Evolutionary conservation across 2,113 vertebrate genomes (phyloP), one percentile per base, ranked within the genome.

Genomic region (Elaphurus davidianus): DNA sequence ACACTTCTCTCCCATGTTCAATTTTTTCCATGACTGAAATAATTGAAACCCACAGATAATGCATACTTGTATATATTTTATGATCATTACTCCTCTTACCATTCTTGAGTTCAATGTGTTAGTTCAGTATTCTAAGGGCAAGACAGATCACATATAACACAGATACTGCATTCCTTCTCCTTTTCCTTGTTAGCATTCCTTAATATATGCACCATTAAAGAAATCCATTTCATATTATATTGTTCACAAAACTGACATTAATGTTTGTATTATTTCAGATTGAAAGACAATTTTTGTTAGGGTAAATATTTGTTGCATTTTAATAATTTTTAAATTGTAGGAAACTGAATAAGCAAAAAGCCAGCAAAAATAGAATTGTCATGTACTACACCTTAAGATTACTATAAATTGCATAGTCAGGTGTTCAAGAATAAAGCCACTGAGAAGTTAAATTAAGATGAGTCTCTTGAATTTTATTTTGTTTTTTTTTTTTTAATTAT

Each of bases 11-110:
- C 83, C 33, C 2, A 36, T 0, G 0, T 47, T 84, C 2, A 30
- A 43, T 97, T 98, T 96, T 33, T 98, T 95, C 88, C 52, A 93
- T 97, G 79, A 2, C 10, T 57, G 57, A 97, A 93, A 92, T 60
- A 97, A 90, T 33, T 93, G 60, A 79, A 91, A 86, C 59, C 71
- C 23, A 50, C 57, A 94, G 36, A 60, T 27, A 96, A 91, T 78
- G 47, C 45, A 78, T 78, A 47, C 0, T 33, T 87, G 10, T 55
- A 88, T 71, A 50, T 90, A 10, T 28, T 94, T 92, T 90, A 67
- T 87, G n/a, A 92, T 94, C 57, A 84, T 90, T 54, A 67, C 90
- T 90, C 14, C 21, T 97, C 36, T 74, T 57, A 14, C 36, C 19
- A 57, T 96, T 76, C 36, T 91, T 89, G n/a, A 93, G 30, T 57